phyloP scores from a whole-genome alignment of 2,888 invertebrate genomes.

The Blastobasis adustella region DNA sequence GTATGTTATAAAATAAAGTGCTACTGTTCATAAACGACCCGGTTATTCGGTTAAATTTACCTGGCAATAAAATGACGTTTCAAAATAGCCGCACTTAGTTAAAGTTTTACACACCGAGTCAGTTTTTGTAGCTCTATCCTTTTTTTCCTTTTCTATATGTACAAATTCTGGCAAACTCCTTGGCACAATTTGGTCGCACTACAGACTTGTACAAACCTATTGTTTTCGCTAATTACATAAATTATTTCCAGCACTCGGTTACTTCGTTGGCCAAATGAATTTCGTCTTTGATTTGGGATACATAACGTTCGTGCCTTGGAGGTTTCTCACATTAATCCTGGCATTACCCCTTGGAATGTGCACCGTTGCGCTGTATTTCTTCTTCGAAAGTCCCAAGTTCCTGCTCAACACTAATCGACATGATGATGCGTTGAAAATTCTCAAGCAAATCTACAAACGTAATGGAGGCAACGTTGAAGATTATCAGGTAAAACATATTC shows the following conservation, averaged over 20 bases:
- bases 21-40: too few relatives aligned
- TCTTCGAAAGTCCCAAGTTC: slow-evolving; percentile 85
- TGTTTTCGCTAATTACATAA: neutral
- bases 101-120: too few relatives aligned
- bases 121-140: too few relatives aligned
- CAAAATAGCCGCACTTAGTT: too few relatives aligned
- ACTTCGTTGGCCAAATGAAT: slow-evolving; percentile 27
- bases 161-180: too few relatives aligned
- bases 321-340: slow-evolving; percentile 37
- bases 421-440: slow-evolving; percentile 75
- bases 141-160: too few relatives aligned
- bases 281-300: slow-evolving; percentile 27
- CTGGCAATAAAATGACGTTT: too few relatives aligned
- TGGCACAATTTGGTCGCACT: too few relatives aligned
- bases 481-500: slow-evolving; percentile 15
- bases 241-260: slow-evolving; percentile 24
- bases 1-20: too few relatives aligned
- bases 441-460: slow-evolving; percentile 69
- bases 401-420: slow-evolving; percentile 75
- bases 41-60: too few relatives aligned
- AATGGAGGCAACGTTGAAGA: slow-evolving; percentile 50
- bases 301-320: slow-evolving; percentile 39
- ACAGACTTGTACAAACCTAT: too few relatives aligned
- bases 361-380: slow-evolving; percentile 64
- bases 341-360: slow-evolving; percentile 75